phyloP scores from a whole-genome alignment of 2,797 vertebrate species.

The Hirundo rustica region DNA sequence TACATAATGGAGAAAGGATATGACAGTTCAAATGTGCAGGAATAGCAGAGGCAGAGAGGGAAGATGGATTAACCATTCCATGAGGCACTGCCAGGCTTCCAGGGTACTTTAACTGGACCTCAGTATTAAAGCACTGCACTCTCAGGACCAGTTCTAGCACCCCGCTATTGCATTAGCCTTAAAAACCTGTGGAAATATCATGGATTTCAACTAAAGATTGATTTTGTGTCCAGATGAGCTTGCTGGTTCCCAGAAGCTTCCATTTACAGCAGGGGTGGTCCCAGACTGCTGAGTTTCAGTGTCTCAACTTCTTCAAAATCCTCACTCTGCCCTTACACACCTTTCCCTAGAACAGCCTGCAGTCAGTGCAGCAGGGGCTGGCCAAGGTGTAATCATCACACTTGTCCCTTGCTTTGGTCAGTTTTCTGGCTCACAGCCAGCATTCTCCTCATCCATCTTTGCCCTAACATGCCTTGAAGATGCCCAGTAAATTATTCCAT shows the following conservation, averaged over 20 bases:
- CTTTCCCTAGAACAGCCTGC: neutral
- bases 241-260: neutral
- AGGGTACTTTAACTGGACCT: neutral
- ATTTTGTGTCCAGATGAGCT: neutral
- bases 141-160: neutral
- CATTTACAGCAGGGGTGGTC: neutral
- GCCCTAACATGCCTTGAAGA: neutral
- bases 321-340: neutral
- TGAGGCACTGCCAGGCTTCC: conserved; percentile 1
- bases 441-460: neutral
- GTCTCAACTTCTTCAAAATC: neutral
- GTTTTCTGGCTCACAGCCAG: neutral
- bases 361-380: neutral
- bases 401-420: neutral
- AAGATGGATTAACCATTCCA: conserved; percentile 23
- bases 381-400: neutral
- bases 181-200: neutral
- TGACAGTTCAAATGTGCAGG: conserved; percentile 65
- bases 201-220: neutral
- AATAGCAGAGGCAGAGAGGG: conserved; percentile 26
- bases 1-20: conserved; percentile 69
- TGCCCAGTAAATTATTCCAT: neutral
- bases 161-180: neutral
- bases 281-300: neutral
- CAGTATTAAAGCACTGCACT: neutral